phyloP scores from a whole-genome alignment of 2,113 vertebrate genomes.

The Calidris pygmaea region DNA sequence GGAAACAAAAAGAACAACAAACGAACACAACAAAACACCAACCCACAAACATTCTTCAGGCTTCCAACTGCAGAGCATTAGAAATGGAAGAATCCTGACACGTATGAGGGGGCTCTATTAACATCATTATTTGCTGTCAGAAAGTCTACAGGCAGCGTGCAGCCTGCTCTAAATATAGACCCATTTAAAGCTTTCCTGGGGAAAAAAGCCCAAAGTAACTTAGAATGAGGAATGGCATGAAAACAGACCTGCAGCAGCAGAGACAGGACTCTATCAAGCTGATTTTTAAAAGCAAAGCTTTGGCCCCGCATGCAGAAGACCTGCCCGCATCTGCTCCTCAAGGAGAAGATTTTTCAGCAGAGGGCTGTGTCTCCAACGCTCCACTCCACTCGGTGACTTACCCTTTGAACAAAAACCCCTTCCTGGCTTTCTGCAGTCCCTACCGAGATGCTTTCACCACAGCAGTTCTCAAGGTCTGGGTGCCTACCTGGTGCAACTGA shows the following conservation, averaged over 20 bases:
- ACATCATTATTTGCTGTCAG: slow-evolving; percentile 37
- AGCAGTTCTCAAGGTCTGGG: neutral
- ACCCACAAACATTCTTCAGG: neutral
- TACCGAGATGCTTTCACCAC: neutral
- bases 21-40: too few species aligned
- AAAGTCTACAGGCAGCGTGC: neutral
- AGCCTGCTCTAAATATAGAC: slow-evolving; percentile 31
- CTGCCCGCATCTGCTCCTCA: neutral
- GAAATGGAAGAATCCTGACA: neutral
- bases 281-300: neutral
- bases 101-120: slow-evolving; percentile 6
- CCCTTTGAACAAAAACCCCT: neutral
- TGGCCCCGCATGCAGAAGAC: neutral
- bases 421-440: neutral
- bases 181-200: neutral
- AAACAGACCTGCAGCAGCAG: neutral
- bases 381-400: neutral
- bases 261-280: neutral
- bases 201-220: neutral
- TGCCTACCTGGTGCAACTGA: neutral
- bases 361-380: neutral
- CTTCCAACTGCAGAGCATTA: neutral
- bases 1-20: neutral
- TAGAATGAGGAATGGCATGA: neutral
- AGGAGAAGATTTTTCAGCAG: neutral